These are phyloP conservation scores for Lamproptera curius DNA, from an alignment of 2,888 invertebrate genomes.

Conservation along the genomic window DNA sequence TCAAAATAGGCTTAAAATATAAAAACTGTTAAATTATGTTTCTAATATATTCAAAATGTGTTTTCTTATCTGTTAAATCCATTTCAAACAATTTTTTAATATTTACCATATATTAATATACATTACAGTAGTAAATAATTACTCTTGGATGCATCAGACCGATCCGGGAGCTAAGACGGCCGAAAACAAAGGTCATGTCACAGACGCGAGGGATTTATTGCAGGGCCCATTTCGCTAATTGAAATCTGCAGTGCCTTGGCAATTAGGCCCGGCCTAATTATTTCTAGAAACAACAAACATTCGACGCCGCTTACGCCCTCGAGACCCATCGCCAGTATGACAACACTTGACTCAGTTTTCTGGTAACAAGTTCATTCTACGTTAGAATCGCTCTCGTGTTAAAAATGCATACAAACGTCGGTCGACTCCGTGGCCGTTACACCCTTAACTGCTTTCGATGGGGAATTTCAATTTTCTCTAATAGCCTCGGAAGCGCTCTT, in stretches of 20 bases:
- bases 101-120: neutral
- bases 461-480: constrained; percentile 9
- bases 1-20: neutral
- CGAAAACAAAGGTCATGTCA: neutral
- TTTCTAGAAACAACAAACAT: constrained; percentile 16
- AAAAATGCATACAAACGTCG: constrained; percentile 18
- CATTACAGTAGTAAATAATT: neutral
- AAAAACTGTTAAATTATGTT: neutral
- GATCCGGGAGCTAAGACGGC: neutral
- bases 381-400: constrained; percentile 10
- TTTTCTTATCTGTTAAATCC: neutral
- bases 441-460: constrained; percentile 7
- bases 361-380: constrained; percentile 16
- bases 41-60: neutral
- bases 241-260: constrained; percentile 5
- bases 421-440: constrained; percentile 1
- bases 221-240: constrained; percentile 16
- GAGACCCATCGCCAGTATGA: constrained; percentile 7
- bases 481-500: neutral
- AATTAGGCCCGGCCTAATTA: constrained; percentile 6
- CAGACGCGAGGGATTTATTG: constrained; percentile 1
- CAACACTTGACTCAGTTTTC: constrained; percentile 18
- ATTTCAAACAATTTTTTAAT: neutral
- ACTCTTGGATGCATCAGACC: neutral
- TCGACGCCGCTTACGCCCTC: constrained; percentile 10